phyloP scores from a whole-genome alignment of 2,888 invertebrate genomes.

The Drosophila phalerata region DNA sequence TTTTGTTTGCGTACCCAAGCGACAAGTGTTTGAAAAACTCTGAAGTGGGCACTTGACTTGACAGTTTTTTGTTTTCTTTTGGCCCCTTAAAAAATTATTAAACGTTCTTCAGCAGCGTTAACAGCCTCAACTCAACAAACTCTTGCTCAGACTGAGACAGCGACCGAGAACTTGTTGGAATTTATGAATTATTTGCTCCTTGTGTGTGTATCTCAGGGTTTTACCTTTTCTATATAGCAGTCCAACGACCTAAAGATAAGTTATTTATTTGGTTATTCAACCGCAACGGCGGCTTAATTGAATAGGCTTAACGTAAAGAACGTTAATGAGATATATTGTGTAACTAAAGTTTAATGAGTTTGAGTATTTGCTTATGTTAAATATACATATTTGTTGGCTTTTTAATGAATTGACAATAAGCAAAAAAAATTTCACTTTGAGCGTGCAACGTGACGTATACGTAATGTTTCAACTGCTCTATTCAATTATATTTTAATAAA shows the following conservation, averaged over 20 bases:
- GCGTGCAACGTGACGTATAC: constrained; percentile 5
- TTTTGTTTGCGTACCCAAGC: constrained; percentile 25
- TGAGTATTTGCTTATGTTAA: background rate
- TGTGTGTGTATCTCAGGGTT: background rate
- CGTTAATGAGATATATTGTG: constrained; percentile 13
- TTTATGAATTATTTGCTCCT: constrained; percentile 5
- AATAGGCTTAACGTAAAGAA: constrained; percentile 12
- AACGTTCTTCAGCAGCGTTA: constrained; percentile 18
- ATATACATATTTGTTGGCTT: background rate
- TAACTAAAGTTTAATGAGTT: constrained; percentile 1
- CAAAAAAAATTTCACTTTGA: background rate
- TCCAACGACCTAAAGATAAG: background rate
- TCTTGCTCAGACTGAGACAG: background rate
- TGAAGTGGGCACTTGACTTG: constrained; percentile 22
- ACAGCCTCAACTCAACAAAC: constrained; percentile 12
- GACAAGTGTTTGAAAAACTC: constrained; percentile 19
- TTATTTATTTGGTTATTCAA: constrained; percentile 15
- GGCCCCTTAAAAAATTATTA: constrained; percentile 9
- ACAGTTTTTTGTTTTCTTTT: constrained; percentile 29
- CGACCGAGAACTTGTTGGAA: background rate
- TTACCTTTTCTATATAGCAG: background rate
- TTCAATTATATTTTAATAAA: background rate
- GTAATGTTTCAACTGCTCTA: background rate
- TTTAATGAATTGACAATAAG: background rate
- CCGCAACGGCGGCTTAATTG: constrained; percentile 10